phyloP scores from a whole-genome alignment of 2,113 vertebrate species.

The Benitochromis conjunctus region DNA sequence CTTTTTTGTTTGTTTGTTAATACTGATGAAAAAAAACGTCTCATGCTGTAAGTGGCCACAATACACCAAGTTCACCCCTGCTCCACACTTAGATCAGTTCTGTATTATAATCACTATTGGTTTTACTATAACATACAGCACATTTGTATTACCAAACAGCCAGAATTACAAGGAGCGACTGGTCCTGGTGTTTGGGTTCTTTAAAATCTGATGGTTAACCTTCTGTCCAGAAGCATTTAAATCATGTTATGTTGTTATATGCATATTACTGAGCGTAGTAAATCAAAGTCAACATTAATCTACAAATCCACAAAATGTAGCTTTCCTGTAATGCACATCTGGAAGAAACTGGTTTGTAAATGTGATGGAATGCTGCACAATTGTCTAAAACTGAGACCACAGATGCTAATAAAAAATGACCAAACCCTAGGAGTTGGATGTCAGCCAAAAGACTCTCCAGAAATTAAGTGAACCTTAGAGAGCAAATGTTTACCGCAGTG shows the following conservation, averaged over 20 bases:
- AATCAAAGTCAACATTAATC: not conserved
- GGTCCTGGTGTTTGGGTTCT: not conserved
- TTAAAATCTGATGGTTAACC: not conserved
- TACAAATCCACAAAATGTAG: not conserved
- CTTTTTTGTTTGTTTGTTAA: not conserved
- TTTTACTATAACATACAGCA: no score
- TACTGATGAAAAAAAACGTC: not conserved
- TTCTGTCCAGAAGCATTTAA: not conserved
- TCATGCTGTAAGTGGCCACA: not conserved
- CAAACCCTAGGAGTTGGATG: constrained; percentile 13
- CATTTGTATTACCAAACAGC: not conserved
- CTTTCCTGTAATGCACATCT: not conserved
- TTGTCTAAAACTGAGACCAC: not conserved
- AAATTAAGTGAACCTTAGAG: constrained; percentile 8
- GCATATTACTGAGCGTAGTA: not conserved
- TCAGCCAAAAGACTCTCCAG: constrained; percentile 11
- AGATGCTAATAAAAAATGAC: constrained; percentile 11
- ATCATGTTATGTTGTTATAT: not conserved
- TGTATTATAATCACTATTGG: no score
- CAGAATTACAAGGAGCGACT: not conserved
- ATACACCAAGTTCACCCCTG: not conserved
- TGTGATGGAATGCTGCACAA: constrained; percentile 1
- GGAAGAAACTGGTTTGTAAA: constrained; percentile 7
- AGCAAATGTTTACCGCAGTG: not conserved
- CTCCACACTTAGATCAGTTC: not conserved